Evolutionary conservation across 2,113 vertebrate genomes (phyloP).

Genomic region (Rutilus rutilus): DNA sequence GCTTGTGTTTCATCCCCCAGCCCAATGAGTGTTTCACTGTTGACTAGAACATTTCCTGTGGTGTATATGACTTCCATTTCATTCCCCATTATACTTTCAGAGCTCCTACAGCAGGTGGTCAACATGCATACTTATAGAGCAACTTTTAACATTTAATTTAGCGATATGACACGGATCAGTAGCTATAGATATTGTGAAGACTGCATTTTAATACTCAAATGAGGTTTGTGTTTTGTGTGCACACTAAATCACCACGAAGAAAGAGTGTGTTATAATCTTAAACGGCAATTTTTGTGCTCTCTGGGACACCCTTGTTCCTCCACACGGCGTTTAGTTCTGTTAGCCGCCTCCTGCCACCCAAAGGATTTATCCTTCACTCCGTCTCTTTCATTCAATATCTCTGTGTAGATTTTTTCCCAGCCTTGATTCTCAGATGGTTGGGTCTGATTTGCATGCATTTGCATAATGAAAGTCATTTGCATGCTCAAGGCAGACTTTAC

Average conservation of each 20-base stretch:
- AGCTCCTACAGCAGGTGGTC: background rate
- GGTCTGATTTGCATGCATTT: constrained; percentile 99
- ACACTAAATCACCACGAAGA: background rate
- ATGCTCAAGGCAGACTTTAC: constrained; percentile 96
- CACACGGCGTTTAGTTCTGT: constrained; percentile 71
- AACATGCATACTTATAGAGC: background rate
- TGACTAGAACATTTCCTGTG: constrained; percentile 9
- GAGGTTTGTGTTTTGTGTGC: constrained; percentile 4
- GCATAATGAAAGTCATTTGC: constrained; percentile 99
- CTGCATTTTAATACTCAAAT: constrained; percentile 27
- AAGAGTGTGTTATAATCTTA: constrained; percentile 43
- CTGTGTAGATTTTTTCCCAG: constrained; percentile 77
- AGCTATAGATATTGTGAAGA: background rate
- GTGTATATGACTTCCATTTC: background rate
- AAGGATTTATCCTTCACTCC: constrained; percentile 73
- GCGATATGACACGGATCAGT: background rate
- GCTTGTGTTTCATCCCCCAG: background rate
- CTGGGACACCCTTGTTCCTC: constrained; percentile 66
- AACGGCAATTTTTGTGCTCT: constrained; percentile 66
- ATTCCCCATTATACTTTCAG: constrained; percentile 9
- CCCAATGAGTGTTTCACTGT: background rate
- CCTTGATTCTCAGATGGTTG: constrained; percentile 91
- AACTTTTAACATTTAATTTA: background rate
- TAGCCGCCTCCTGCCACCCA: constrained; percentile 73
- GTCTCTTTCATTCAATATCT: constrained; percentile 79